Evolutionary conservation across 2,113 vertebrate species (phyloP).

Genomic region (Ammospiza caudacuta): DNA sequence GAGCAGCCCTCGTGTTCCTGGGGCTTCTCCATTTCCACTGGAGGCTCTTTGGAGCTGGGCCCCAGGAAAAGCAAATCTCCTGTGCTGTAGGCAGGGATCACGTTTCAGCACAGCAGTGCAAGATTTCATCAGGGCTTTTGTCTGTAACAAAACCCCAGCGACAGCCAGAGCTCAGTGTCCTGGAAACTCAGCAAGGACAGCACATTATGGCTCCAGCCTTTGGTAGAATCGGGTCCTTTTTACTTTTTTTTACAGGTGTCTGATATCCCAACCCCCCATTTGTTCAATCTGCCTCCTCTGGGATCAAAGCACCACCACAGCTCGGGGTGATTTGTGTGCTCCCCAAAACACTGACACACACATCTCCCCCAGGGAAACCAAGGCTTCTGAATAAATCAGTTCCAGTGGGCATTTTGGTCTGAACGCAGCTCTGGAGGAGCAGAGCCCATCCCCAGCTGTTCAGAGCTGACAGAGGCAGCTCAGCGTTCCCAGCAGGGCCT

Average conservation of each 20-base stretch:
- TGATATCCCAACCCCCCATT: neutral
- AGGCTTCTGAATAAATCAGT: neutral
- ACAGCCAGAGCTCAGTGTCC: neutral
- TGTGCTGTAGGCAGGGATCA: neutral
- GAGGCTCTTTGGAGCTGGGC: neutral
- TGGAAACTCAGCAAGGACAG: neutral
- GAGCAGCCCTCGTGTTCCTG: neutral
- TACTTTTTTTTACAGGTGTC: neutral
- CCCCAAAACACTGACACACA: neutral
- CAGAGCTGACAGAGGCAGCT: neutral
- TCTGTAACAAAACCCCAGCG: neutral
- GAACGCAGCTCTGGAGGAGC: neutral
- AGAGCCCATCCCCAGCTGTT: neutral
- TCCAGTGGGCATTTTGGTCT: neutral
- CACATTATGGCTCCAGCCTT: neutral
- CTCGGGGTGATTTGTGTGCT: neutral
- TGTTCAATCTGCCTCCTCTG: neutral
- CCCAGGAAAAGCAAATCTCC: neutral
- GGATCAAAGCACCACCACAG: neutral
- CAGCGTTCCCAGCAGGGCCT: neutral
- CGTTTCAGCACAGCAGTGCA: fast-evolving
- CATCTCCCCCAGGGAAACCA: neutral
- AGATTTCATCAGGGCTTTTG: neutral
- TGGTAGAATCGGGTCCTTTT: neutral
- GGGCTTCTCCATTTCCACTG: neutral